Conservation (phyloP, 1,140 invertebrate species). For the Cyphomyrmex costatus region DNA sequence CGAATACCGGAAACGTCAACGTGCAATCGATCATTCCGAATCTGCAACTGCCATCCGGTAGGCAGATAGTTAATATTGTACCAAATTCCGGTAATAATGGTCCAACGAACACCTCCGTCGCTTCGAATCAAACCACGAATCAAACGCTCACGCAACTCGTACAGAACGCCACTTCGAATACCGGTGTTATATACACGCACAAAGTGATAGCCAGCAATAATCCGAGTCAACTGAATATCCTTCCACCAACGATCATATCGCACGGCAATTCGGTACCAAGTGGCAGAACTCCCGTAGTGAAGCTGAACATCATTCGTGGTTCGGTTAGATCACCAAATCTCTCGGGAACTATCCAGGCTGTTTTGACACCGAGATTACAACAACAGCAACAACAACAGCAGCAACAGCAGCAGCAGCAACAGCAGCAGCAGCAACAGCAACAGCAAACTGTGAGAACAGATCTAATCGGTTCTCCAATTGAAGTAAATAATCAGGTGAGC, state of each 20-base stretch:
- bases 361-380: constrained; percentile 80
- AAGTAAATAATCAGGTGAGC: constrained; percentile 86
- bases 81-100: constrained; percentile 77
- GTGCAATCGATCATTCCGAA: constrained; percentile 84
- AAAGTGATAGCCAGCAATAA: constrained; percentile 84
- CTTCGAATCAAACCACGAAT: constrained; percentile 71
- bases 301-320: constrained; percentile 82
- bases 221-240: constrained; percentile 83
- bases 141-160: constrained; percentile 84
- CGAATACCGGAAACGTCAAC: constrained; percentile 68
- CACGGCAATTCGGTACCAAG: constrained; percentile 80
- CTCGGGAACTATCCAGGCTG: constrained; percentile 79
- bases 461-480: constrained; percentile 84
- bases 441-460: constrained; percentile 76
- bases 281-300: constrained; percentile 82
- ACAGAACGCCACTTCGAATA: constrained; percentile 78
- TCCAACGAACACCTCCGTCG: constrained; percentile 48
- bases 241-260: constrained; percentile 80
- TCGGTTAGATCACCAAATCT: constrained; percentile 77
- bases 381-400: constrained; percentile 78
- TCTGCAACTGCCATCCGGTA: constrained; percentile 78
- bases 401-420: constrained; percentile 78
- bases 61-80: constrained; percentile 83
- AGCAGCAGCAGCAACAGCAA: constrained; percentile 74
- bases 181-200: constrained; percentile 85